Base-by-base conservation (phyloP, 92 coral and sea anemone genomes). In the Palythoa caribaeorum region DNA sequence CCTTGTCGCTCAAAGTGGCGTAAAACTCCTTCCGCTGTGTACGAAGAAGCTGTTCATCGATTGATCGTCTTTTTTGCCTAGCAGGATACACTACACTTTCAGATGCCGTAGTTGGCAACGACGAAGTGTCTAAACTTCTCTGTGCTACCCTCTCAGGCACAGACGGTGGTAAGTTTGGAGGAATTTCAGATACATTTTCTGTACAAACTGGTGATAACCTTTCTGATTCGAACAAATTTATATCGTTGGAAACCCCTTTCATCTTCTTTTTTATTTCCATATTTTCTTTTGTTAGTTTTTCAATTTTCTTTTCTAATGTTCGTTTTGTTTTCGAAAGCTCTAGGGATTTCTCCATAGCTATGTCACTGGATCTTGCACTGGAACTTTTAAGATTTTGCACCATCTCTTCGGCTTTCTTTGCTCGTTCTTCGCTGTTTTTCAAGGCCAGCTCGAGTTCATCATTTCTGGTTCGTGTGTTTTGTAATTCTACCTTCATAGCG, bases 311-410 rank as follows among this genome's bases (percentile, higher is more conserved):
- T 74, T 97, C 99, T 14, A 95, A 80, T 13, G 92, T 87, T 72
- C 97, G 89, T 86, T 90, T 94, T 2, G 93, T 92, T 17, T 96
- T 95, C 3, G 99, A 97, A 38, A 97, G 93, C 72, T 97, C 99
- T 19, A 95, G 90, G 1, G 99, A 92, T 53, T 95, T 97, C 77
- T 97, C 99, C 99, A 97, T 97, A 16, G 96, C 99, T 91, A 97
- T 84, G 76, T 97, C 99, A 59, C 91, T 97, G 0, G 94, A 90
- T 63, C 85, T 87, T 14, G 99, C 99, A 70, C 92, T 92, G 48
- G 93, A 94, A 36, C 88, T 93, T 53, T 90, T 87, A 71, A 97
- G 38, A 19, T 92, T 93, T 38, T 91, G 84, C 13, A 89, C 80
- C 35, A 77, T 88, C 38, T 94, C 92, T 60, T 90, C 93, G 20